Evolutionary conservation across 2,888 invertebrate genomes (phyloP), one percentile per base, ranked within the genome.

Genomic region (Euphydryas editha): DNA sequence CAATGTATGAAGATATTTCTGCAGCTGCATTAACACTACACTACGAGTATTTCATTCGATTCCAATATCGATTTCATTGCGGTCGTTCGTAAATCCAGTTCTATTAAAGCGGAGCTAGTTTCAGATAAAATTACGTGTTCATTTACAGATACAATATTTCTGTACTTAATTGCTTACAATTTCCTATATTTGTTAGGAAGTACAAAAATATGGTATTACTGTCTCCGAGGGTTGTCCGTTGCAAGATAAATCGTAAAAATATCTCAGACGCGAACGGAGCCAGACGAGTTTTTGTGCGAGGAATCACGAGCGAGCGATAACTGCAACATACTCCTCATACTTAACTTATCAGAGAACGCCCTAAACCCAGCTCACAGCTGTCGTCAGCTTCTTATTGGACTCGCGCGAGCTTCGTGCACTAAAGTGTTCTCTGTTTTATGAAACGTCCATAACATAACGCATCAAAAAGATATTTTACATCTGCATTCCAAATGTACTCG

Each of bases 211-310:
- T 36, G 36, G 8, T 8, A 36, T 6, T 4, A 36, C 30, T 47
- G 17, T 17, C n/a, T 17, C 47, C 8, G 15, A 47, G 13, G 4
- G 30, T 36, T 44, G 47, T 47, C 59, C 15, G 30, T 37, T 17
- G n/a, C 15, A 42, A 54, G 54, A 54, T 24, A 37, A 21, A 24
- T 15, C 20, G 51, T 54, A 61, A 54, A 61, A 62, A 56, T 46
- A 17, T 20, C 46, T n/a, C 39, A 20, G 56, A 21, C 36, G 10
- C 46, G 62, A 47, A 24, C 54, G 59, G 36, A 37, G 47, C 47
- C 56, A 62, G 56, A 62, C 62, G 37, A 20, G 44, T 56, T 62
- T 47, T 62, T 62, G 56, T n/a, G 42, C 51, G 5, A 62, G 30
- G 15, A 46, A 46, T 17, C 44, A n/a, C 62, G 44, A 56, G 37